Conservation (phyloP, 2,113 vertebrate species). For the Dendrocopos noguchii region DNA sequence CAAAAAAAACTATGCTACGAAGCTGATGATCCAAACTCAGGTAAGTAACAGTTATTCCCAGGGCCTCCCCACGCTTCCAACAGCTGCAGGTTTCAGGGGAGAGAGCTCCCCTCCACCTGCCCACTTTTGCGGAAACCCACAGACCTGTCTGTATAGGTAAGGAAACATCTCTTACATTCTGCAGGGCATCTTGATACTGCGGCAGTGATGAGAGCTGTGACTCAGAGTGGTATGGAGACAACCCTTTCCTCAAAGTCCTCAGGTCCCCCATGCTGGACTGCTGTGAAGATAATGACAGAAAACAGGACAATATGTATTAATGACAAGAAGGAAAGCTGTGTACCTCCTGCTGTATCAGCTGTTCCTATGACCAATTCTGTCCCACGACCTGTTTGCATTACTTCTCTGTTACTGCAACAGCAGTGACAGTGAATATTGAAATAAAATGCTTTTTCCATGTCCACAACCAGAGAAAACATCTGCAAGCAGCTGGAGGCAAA, state of each 20-base stretch:
- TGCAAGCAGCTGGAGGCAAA: not conserved
- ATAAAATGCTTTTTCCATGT: not conserved
- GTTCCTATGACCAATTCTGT: not conserved
- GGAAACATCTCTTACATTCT: conserved; percentile 80
- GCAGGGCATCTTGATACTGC: conserved; percentile 87
- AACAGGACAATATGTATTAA: not conserved
- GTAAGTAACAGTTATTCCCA: not conserved
- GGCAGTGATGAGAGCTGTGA: conserved; percentile 91
- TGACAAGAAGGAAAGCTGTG: not conserved
- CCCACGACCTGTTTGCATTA: not conserved
- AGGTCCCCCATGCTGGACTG: conserved; percentile 88
- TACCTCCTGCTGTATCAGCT: not conserved
- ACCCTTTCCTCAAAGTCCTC: conserved; percentile 89
- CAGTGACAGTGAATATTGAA: not conserved
- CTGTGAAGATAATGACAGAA: conserved; percentile 28
- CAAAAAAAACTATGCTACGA: not conserved
- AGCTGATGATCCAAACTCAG: not conserved
- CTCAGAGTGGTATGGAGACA: conserved; percentile 93
- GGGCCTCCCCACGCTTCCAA: not conserved
- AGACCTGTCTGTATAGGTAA: not conserved
- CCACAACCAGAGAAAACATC: not conserved
- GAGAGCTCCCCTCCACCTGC: not conserved
- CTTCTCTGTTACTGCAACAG: not conserved
- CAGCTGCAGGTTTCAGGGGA: not conserved
- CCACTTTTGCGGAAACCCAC: accelerated